Base-by-base conservation (phyloP, 2,888 invertebrate genomes). In the Eucriotettix oculatus region DNA sequence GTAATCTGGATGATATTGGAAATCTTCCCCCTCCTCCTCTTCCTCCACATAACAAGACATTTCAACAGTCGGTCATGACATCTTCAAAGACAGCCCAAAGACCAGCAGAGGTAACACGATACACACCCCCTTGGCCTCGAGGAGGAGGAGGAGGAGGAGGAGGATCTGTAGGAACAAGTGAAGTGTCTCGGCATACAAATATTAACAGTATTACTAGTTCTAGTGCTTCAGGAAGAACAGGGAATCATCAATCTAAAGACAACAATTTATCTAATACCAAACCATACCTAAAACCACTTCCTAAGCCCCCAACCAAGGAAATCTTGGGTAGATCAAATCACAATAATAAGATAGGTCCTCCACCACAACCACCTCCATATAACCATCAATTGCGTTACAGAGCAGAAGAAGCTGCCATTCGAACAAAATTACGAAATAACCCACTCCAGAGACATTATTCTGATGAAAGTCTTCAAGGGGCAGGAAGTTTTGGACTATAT, bases 111-210 rank as follows among this genome's bases (percentile, higher is more conserved):
- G 59, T 55, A 48, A 55, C 59, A 66, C 66, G 71, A 65, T 77
- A 77, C 59, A 81, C 81, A 7, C 81, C 83, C 1, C 84, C 83
- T 0, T 83, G 83, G 83, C 83, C 84, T 10, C 74, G 82, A 54
- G 78, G 70, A 55, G n/a, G 41, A 14, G 29, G 7, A 29, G 29
- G 29, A 29, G 3, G 17, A 29, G 9, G 44, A 54, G 41, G 58
- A 42, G 42, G 52, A 16, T 10, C 52, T 42, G 16, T 17, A 48
- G 55, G 16, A 41, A 41, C 10, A 14, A 55, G 55, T 55, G 55
- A 43, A 42, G 42, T 54, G 53, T 16, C 42, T 54, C 17, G 58
- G 60, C 53, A 57, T 61, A 59, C 57, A 59, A 52, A 60, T 63
- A 29, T 29, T 29, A 29, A 29, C 29, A 29, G 29, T 29, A 29